Evolutionary conservation across 2,888 invertebrate genomes (phyloP), one percentile per base, ranked within the genome.

Genomic region (Tenthredo notha): DNA sequence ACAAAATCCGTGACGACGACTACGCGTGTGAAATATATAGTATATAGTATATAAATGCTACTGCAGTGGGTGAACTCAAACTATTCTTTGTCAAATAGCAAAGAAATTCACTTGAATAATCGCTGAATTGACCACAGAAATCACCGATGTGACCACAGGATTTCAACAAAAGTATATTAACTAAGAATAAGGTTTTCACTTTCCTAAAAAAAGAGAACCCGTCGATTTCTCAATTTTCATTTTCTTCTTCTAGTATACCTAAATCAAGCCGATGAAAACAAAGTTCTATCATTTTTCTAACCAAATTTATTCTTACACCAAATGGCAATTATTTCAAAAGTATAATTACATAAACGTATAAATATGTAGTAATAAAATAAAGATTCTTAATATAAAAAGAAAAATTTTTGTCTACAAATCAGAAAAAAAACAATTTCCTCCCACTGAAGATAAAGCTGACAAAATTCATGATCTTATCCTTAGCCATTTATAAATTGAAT

Each of bases 1-100:
- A 21, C 80, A 61, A 9, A 33, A 80, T 37, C 2, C 80, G 80
- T 80, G 80, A 77, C 75, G 80, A 77, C 75, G 47, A 77, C 47
- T 50, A 18, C 6, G 50, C 40, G 18, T n/a, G 3, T 74, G 21
- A n/a, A 74, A n/a, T 47, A 47, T 43, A 43, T 43, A 40, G 40
- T 47, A 47, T 43, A 43, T 43, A 40, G 9, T 10, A n/a, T 43
- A 43, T 25, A 74, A 9, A 43, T 43, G 12, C 74, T 25, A n/a
- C 70, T 37, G 70, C 70, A 18, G 61, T 33, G 72, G 72, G 72
- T 21, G 72, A 74, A 40, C 72, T 74, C 72, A 1, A 25, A 43
- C 72, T 74, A 74, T 74, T 74, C 72, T 74, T 74, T 10, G 72
- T 37, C 33, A 1, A 29, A 33, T 0, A 25, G 37, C 72, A 74